A percentile compares a stretch with the other conserved stretches of the same genome.
These are phyloP conservation scores for Xanthorhoe designata DNA, from an alignment of 2,888 invertebrate species.

Conservation along the genomic window DNA sequence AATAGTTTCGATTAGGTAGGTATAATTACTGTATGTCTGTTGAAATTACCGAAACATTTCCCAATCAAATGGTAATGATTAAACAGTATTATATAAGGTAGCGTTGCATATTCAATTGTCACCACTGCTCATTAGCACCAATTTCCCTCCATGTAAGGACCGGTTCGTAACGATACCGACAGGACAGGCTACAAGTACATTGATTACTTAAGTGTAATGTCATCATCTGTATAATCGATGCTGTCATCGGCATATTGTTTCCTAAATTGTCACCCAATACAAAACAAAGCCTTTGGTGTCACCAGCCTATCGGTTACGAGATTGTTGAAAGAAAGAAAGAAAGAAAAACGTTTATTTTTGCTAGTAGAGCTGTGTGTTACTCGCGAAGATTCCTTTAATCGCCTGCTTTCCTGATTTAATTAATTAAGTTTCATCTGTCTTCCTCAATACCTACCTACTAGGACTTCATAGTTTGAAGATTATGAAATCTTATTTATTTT, in stretches of 20 bases:
- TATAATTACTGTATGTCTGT: no score
- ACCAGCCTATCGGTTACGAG: no score
- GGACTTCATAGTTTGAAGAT: no score
- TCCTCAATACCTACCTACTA: no score
- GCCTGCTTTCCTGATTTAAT: no score
- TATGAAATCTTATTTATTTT: no score
- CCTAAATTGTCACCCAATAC: neutral
- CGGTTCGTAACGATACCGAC: constrained; percentile 18
- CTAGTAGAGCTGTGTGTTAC: no score
- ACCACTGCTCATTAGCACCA: constrained; percentile 4
- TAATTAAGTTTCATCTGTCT: no score
- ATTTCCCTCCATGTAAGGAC: constrained; percentile 26
- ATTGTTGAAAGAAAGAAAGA: no score
- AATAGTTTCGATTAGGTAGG: neutral
- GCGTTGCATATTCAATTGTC: constrained; percentile 23
- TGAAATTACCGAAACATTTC: neutral
- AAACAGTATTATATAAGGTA: constrained; percentile 14
- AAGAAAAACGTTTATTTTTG: no score
- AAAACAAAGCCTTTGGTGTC: no score
- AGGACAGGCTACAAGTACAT: constrained; percentile 8
- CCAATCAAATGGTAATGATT: neutral
- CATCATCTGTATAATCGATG: neutral
- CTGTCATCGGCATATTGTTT: neutral
- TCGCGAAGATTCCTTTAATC: no score
- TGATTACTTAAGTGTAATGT: constrained; percentile 1